phyloP scores from a whole-genome alignment of 2,888 invertebrate species.

The Melipona bicolor region DNA sequence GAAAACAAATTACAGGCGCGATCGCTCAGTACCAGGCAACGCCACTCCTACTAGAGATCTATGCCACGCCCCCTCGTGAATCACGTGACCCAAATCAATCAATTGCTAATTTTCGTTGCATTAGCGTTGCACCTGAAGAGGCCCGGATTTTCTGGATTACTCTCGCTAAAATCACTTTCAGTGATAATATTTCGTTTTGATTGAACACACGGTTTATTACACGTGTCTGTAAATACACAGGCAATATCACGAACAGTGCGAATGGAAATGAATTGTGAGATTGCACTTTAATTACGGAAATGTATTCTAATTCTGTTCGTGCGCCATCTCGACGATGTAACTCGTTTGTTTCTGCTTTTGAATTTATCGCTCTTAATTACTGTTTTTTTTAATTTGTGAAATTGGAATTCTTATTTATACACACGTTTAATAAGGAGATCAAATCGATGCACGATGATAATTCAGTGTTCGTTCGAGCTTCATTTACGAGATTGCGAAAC shows the following conservation, averaged over 20 bases:
- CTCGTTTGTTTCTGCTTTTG: not conserved
- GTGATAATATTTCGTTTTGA: not conserved
- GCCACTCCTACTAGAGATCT: too few species aligned
- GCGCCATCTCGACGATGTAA: too few species aligned
- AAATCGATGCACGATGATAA: not conserved
- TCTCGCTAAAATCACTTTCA: too few species aligned
- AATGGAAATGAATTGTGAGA: not conserved
- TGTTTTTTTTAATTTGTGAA: not conserved
- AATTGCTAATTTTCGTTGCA: too few species aligned
- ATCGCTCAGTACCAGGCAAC: too few species aligned
- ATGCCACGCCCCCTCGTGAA: too few species aligned
- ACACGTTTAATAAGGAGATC: not conserved
- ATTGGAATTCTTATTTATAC: not conserved
- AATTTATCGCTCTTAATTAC: not conserved
- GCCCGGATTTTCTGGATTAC: too few species aligned
- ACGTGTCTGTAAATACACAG: not conserved
- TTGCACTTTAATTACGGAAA: not conserved
- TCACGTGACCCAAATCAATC: too few species aligned
- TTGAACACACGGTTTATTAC: not conserved
- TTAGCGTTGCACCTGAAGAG: too few species aligned
- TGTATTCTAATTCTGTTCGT: not conserved
- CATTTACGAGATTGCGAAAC: conserved; percentile 24
- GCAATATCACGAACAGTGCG: not conserved
- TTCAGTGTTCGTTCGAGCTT: not conserved
- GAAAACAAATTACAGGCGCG: too few species aligned